Percentiles rank a stretch among this genome's conserved stretches.
Evolutionary conservation across 1,140 invertebrate species (phyloP).

Genomic region (Leptopilina boulardi): DNA sequence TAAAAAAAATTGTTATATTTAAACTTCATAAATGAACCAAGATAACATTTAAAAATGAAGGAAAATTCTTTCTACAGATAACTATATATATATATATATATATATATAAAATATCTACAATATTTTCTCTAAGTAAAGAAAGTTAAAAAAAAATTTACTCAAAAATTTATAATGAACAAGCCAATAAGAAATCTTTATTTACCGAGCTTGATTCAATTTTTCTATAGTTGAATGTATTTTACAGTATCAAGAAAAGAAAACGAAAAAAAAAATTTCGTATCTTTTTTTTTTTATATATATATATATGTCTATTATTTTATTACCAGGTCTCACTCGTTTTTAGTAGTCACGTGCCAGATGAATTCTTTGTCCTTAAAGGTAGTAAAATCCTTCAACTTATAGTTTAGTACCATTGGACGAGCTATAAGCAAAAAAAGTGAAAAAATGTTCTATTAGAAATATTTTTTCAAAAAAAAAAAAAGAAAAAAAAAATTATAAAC

Average conservation of each 20-base stretch:
- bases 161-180: slow-evolving; percentile 2
- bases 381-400: slow-evolving; percentile 7
- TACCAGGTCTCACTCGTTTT: slow-evolving; percentile 7
- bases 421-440: background rate
- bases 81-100: no score
- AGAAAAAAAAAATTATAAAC: no score
- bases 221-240: background rate
- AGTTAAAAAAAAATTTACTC: background rate
- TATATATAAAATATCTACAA: background rate
- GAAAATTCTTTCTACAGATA: no score
- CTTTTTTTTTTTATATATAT: background rate
- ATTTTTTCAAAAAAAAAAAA: background rate
- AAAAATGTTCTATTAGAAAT: background rate
- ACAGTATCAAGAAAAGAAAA: background rate
- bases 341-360: slow-evolving; percentile 16
- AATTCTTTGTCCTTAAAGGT: background rate
- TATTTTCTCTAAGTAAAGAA: background rate
- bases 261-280: background rate
- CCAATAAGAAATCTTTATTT: background rate
- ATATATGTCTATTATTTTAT: slow-evolving; percentile 31
- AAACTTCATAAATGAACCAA: no score
- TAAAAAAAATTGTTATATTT: no score
- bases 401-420: background rate
- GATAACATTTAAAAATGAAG: no score
- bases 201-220: background rate